Evolutionary conservation across 2,888 invertebrate species (phyloP), one percentile per base, ranked within the genome.

Genomic region (Xestia xanthographa): DNA sequence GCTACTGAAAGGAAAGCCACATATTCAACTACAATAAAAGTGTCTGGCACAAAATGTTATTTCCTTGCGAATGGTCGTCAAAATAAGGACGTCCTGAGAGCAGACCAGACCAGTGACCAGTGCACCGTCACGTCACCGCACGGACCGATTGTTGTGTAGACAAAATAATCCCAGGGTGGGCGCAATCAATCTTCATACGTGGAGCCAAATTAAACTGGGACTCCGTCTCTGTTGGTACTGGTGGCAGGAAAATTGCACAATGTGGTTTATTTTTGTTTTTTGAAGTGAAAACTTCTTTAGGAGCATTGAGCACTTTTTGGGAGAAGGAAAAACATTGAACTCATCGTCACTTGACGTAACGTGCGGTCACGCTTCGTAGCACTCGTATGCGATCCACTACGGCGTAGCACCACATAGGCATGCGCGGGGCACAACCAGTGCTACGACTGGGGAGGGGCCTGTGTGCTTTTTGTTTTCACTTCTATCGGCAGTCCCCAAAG

Each of bases 181-280:
- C 90, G 90, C 92, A 69, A 95, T 96, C 95, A 96, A 96, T 96
- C 96, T 96, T 95, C 94, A 95, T 96, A 93, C 90, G 86, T 80
- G 86, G 86, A 90, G 91, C 92, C 85, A 92, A 95, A 93, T 92
- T 93, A 91, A 90, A 89, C 87, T 87, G 88, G 88, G 83, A 85
- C 87, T 88, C 76, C 84, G 86, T 87, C 87, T 89, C 84, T 69
- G 70, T 68, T 34, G 5, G 91, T 91, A 94, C 79, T 41, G 92
- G 53, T 48, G 34, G 88, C 92, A 93, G 66, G 90, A 76, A 87
- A 86, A 63, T n/a, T 72, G 66, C 71, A 65, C 67, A 41, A 38
- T 22, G 4, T 0, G 9, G 4, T 50, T 58, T 74, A 45, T 80
- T 84, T 58, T 66, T 79, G n/a, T n/a, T n/a, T n/a, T n/a, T n/a